Evolutionary conservation across 2,888 invertebrate species (phyloP), one percentile per base, ranked within the genome.

Genomic region (Tetragonula carbonaria): DNA sequence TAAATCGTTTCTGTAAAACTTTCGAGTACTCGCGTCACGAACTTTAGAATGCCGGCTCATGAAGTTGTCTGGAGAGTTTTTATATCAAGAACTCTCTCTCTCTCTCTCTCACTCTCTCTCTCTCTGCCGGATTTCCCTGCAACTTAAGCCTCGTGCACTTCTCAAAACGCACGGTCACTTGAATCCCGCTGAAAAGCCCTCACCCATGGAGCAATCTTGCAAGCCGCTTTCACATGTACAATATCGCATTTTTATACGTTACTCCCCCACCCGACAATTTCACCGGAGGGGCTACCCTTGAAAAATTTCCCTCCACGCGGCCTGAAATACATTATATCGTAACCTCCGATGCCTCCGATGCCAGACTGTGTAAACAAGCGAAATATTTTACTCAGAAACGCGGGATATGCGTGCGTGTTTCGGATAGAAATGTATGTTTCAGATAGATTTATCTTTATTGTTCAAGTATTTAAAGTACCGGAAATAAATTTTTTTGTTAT

Each of bases 1-100:
- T 87, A 88, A 90, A 90, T 90, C 88, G 90, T 90, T 90, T 87
- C 84, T 68, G 74, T 72, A 59, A 87, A 90, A 90, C 79, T 90
- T 88, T 82, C 68, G 82, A 87, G 87, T 78, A 80, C 87, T 80
- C 85, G 83, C 85, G 88, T 83, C 87, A 72, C 72, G 70, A 90
- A 87, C 87, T 90, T 87, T 83, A 66, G 77, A 87, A 84, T 86
- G 70, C 80, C 71, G 80, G 76, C 84, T 88, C 90, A 80, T 87
- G 87, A 87, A 90, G 88, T 90, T 87, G 82, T 66, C 87, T 85
- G 81, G 62, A 86, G 86, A 85, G 84, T 87, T 89, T 90, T 90
- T 90, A 87, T 87, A 90, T 90, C 87, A 88, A 88, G 88, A 84
- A 87, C 83, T 78, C 88, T 82, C 75, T 45, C 45, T 45, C 8